Evolutionary conservation across 1,140 invertebrate genomes (phyloP).

Genomic region (Oryzaephilus surinamensis): DNA sequence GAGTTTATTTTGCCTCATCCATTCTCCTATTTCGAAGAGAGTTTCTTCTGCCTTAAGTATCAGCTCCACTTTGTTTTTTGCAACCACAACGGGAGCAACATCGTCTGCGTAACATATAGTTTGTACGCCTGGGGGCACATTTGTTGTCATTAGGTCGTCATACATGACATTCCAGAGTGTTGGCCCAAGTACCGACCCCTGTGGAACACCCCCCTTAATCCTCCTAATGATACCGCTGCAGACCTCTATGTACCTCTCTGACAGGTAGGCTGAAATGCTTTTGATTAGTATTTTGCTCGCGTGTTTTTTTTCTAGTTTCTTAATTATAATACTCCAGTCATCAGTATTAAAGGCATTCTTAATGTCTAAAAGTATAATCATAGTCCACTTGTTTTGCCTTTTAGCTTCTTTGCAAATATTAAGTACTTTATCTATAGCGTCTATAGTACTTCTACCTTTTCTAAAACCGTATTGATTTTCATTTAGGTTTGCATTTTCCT

Average conservation of each 20-base stretch:
- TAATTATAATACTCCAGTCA: constrained; percentile 15
- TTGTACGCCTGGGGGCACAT: constrained; percentile 10
- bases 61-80: no score
- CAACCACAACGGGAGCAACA: no score
- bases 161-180: constrained; percentile 35
- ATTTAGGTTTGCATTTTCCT: neutral
- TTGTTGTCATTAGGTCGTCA: constrained; percentile 27
- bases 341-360: constrained; percentile 23
- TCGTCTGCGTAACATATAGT: constrained; percentile 5
- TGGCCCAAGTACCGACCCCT: constrained; percentile 37
- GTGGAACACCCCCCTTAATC: constrained; percentile 18
- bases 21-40: no score
- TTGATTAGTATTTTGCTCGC: constrained; percentile 9
- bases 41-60: no score
- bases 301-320: constrained; percentile 11
- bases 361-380: constrained; percentile 10
- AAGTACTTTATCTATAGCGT: neutral
- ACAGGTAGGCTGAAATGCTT: constrained; percentile 15
- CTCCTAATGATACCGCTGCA: no score
- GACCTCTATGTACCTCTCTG: constrained; percentile 5
- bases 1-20: no score
- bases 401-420: neutral
- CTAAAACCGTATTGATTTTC: constrained; percentile 6
- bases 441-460: neutral
- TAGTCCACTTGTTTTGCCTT: neutral